Percentiles rank a stretch among this genome's conserved stretches.
Conservation (phyloP, 2,797 vertebrate genomes). For the Ibycter americanus region DNA sequence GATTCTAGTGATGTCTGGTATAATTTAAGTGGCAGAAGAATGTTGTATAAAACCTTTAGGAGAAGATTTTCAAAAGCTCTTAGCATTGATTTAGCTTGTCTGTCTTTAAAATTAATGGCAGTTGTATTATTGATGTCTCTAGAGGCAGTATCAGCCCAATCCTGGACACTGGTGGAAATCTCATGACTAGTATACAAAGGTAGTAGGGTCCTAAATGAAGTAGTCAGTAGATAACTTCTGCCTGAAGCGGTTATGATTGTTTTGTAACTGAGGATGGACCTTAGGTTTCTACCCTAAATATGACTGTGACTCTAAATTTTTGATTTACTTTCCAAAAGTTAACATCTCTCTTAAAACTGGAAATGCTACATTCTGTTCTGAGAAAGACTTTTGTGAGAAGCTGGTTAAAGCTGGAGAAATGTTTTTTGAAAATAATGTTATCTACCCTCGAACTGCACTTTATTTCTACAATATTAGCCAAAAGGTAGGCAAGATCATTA, state of each 20-base stretch:
- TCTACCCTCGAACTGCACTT: background rate
- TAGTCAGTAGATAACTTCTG: background rate
- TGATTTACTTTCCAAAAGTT: background rate
- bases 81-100: slow-evolving; percentile 30
- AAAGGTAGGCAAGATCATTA: slow-evolving; percentile 1
- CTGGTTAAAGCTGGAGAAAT: background rate
- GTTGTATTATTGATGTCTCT: background rate
- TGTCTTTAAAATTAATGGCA: slow-evolving; percentile 5
- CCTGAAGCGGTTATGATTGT: background rate
- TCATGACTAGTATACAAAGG: background rate
- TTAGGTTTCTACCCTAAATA: background rate
- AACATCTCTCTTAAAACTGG: background rate
- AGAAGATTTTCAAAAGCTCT: slow-evolving; percentile 43
- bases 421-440: background rate
- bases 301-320: background rate
- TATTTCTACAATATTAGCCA: background rate
- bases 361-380: background rate
- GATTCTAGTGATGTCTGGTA: background rate
- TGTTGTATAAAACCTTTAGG: background rate
- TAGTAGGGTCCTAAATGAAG: background rate
- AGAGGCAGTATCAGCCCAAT: background rate
- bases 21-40: slow-evolving; percentile 14
- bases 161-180: background rate
- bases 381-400: background rate
- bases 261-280: background rate